Conservation (phyloP, 1,140 invertebrate genomes). For the Conopomorpha cramerella region DNA sequence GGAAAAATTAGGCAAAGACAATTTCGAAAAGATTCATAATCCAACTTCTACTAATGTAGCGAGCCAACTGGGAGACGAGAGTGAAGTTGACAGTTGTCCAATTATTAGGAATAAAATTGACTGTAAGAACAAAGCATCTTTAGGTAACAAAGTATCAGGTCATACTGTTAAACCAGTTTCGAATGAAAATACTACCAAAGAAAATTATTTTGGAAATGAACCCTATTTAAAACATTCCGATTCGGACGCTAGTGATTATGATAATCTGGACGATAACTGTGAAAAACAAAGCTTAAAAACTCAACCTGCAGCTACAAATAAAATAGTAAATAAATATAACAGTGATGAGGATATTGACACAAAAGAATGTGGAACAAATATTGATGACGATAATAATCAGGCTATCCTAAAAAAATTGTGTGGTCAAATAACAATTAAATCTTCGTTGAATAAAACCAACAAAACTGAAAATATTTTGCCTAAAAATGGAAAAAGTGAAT, state of each 20-base stretch:
- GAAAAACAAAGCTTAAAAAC: neutral
- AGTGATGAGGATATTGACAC: neutral
- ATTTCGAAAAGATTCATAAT: too few relatives aligned
- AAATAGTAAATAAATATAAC: neutral
- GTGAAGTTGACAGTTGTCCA: too few relatives aligned
- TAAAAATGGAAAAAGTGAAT: neutral
- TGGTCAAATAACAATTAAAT: too few relatives aligned
- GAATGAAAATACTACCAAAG: conserved; percentile 6
- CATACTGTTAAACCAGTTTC: neutral
- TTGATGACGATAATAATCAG: neutral
- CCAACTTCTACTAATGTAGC: too few relatives aligned
- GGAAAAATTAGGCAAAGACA: too few relatives aligned
- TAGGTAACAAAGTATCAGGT: too few relatives aligned
- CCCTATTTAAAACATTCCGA: too few relatives aligned
- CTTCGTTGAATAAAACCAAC: neutral
- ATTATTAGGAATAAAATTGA: too few relatives aligned
- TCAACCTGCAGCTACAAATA: neutral
- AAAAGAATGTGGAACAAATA: neutral
- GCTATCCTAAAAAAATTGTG: neutral
- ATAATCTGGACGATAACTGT: conserved; percentile 1
- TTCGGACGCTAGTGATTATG: conserved; percentile 1
- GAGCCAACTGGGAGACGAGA: too few relatives aligned
- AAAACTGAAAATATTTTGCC: neutral
- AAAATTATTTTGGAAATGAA: conserved; percentile 20
- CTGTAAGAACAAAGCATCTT: too few relatives aligned